Evolutionary conservation across 2,888 invertebrate genomes (phyloP).

Genomic region (Ephialtes manifestator): DNA sequence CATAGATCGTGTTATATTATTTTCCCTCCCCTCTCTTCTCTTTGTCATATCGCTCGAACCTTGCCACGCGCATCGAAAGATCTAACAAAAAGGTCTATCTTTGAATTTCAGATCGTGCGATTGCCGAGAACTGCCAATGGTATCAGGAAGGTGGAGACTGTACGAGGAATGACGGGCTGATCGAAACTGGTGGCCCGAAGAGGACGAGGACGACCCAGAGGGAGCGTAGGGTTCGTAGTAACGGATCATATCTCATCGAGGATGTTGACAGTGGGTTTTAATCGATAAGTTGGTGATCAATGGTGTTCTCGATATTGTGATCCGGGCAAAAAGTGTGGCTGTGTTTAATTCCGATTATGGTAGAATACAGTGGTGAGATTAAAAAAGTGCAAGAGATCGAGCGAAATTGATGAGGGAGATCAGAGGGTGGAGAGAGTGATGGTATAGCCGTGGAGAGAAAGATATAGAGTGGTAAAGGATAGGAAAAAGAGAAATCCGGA

Average conservation of each 20-base stretch:
- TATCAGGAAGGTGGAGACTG: slow-evolving; percentile 22
- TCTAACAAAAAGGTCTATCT: slow-evolving; percentile 45
- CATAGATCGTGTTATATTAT: background rate
- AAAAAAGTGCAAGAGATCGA: slow-evolving; percentile 53
- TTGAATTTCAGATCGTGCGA: slow-evolving; percentile 71
- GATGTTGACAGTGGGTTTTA: background rate
- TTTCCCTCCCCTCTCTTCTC: slow-evolving; percentile 12
- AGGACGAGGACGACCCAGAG: slow-evolving; percentile 23
- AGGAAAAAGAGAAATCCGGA: background rate
- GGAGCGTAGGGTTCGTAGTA: slow-evolving; percentile 5
- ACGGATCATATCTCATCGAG: background rate
- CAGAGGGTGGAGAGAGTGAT: slow-evolving; percentile 44
- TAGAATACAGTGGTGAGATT: background rate
- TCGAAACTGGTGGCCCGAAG: slow-evolving; percentile 24
- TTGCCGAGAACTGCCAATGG: slow-evolving; percentile 50
- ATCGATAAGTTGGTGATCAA: slow-evolving; percentile 6
- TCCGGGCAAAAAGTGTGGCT: slow-evolving; percentile 23
- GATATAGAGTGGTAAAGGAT: background rate
- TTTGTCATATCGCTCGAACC: slow-evolving; percentile 22
- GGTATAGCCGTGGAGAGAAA: background rate
- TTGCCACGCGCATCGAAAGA: slow-evolving; percentile 32
- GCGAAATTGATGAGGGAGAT: slow-evolving; percentile 45
- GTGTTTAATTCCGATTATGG: slow-evolving; percentile 21
- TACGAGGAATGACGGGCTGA: slow-evolving; percentile 38
- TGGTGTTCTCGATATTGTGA: background rate